These are phyloP conservation scores for Hyposmocoma kahamanoa DNA, from an alignment of 1,140 invertebrate genomes.

Conservation along the genomic window DNA sequence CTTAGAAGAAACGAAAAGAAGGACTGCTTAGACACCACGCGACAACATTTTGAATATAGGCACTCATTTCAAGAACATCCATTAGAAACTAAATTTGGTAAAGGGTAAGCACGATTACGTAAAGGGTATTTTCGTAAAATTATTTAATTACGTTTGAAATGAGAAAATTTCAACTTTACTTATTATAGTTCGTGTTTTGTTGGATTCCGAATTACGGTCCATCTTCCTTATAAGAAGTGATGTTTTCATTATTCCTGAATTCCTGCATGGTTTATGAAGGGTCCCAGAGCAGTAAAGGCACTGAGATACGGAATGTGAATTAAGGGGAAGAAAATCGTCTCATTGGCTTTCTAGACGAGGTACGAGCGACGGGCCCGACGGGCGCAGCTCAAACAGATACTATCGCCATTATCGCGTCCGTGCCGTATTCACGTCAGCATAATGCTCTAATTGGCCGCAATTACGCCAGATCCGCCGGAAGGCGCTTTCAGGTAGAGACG, in stretches of 20 bases:
- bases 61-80: no score
- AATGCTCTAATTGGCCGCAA: conserved; percentile 70
- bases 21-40: not conserved
- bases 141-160: no score
- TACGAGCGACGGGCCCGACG: conserved; percentile 3
- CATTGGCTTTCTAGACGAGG: conserved; percentile 40
- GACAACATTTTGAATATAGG: no score
- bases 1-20: conserved; percentile 48
- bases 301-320: conserved; percentile 57
- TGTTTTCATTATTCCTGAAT: no score
- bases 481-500: conserved; percentile 60
- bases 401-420: conserved; percentile 61
- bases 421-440: conserved; percentile 68
- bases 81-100: no score
- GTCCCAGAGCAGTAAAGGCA: conserved; percentile 25
- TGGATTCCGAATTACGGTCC: no score
- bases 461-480: conserved; percentile 58
- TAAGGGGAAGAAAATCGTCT: conserved; percentile 50
- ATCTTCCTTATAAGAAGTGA: no score
- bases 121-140: no score
- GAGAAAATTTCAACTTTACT: no score
- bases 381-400: conserved; percentile 39
- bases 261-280: not conserved
- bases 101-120: no score
- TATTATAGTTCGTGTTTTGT: no score